Percentiles rank a stretch among this genome's conserved stretches.
Conservation (phyloP, 2,797 vertebrate genomes). For the Rhyacichthys aspro region DNA sequence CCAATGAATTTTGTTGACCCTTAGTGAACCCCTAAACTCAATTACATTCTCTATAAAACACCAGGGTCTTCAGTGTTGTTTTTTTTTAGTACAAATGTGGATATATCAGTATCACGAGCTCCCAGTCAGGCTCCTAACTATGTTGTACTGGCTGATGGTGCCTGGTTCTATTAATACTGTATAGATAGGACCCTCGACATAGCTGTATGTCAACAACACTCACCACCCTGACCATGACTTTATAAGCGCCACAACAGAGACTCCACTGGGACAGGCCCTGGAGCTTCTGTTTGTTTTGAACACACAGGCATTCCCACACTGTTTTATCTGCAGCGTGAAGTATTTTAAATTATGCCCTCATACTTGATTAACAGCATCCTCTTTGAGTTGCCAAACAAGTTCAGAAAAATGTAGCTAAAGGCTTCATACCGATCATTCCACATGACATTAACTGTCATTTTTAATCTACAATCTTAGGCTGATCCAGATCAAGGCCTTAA, state of each 20-base stretch:
- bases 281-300: slow-evolving; percentile 21
- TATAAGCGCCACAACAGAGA: not conserved
- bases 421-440: no score
- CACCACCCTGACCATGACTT: slow-evolving; percentile 15
- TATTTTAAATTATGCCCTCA: no score
- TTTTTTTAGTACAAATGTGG: slow-evolving; percentile 9
- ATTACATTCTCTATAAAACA: slow-evolving; percentile 5
- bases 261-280: not conserved
- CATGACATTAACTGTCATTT: no score
- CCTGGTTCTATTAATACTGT: slow-evolving; percentile 15
- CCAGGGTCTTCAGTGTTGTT: slow-evolving; percentile 19
- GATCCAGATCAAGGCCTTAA: not conserved
- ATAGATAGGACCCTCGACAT: slow-evolving; percentile 28
- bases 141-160: slow-evolving; percentile 16
- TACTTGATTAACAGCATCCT: no score
- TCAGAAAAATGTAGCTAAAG: no score
- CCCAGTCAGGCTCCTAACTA: slow-evolving; percentile 8
- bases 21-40: slow-evolving; percentile 7
- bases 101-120: slow-evolving; percentile 32
- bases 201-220: slow-evolving; percentile 38
- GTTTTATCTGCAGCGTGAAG: no score
- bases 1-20: no score
- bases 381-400: no score
- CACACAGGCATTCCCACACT: slow-evolving; percentile 4
- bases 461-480: no score